These are phyloP conservation scores for Deilephila porcellus DNA, from an alignment of 2,888 invertebrate genomes.

Conservation along the genomic window DNA sequence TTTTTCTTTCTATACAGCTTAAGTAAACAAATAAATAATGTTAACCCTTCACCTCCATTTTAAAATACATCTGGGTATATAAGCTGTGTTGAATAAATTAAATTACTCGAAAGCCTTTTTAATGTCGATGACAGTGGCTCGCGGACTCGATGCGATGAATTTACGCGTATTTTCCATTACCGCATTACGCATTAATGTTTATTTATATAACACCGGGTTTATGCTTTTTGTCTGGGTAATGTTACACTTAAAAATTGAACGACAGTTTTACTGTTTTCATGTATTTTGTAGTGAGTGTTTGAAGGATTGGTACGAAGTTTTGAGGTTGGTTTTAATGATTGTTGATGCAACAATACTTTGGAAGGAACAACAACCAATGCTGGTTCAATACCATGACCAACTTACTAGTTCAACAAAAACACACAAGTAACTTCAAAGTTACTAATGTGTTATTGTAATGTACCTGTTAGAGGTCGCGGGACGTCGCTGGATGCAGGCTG, in stretches of 20 bases:
- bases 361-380: no score
- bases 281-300: no score
- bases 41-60: no score
- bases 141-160: slow-evolving; percentile 41
- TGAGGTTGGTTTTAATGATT: neutral
- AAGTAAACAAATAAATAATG: neutral
- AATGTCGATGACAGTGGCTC: slow-evolving; percentile 47
- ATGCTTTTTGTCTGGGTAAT: slow-evolving; percentile 9
- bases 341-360: no score
- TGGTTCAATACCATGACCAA: no score
- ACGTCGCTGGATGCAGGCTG: no score
- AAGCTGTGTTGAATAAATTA: slow-evolving; percentile 25
- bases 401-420: no score
- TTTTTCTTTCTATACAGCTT: neutral
- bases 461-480: no score
- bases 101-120: slow-evolving; percentile 33
- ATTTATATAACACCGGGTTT: slow-evolving; percentile 18
- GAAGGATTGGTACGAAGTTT: no score
- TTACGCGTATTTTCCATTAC: slow-evolving; percentile 55
- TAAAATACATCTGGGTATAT: slow-evolving; percentile 15
- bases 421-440: no score
- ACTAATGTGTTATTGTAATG: no score
- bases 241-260: neutral
- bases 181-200: slow-evolving; percentile 45
- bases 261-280: neutral